Evolutionary conservation across 2,797 vertebrate species (phyloP), one percentile per base, ranked within the genome.

Genomic region (Cryptoblepharus egeriae): DNA sequence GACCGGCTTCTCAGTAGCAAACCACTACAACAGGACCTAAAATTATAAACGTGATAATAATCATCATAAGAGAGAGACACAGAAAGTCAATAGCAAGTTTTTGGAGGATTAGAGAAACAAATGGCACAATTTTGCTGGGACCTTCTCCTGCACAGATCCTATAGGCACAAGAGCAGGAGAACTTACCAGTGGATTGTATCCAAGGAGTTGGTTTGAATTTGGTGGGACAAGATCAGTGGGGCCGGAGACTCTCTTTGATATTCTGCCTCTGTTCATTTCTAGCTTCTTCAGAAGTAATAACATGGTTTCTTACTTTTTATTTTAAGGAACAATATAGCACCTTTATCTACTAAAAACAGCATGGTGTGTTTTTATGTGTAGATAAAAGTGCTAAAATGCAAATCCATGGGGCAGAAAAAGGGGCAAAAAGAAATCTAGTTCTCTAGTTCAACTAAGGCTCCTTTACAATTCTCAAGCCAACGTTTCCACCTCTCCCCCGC

Each of bases 11-110:
- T 96, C 95, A 96, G 96, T 96, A 96, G 95, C 95, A 95, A 96
- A 93, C 95, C 95, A 95, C 92, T 96, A 96, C 94, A 94, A 95
- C 94, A 94, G 94, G 93, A 95, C 94, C 95, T 96, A 96, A 95
- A 96, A 95, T 92, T 94, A 94, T 87, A 95, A 90, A 83, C 65
- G 82, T 89, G 89, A 88, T 92, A 90, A 92, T 65, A 65, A 73
- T 68, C n/a, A 64, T 80, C 57, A 49, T 71, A 93, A 93, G 94
- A 95, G 92, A 93, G 93, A 94, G 93, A 93, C 93, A 93, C 92
- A 92, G 94, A 94, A 95, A 94, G 87, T 91, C 89, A 92, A 94
- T 91, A 95, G 92, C 94, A 93, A 94, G 82, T 93, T 93, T 52
- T 91, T 92, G 94, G 78, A 89, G 85, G 88, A 93, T 92, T 93